Conservation (phyloP, 1,140 invertebrate species). For the Phenacoccus solenopsis region DNA sequence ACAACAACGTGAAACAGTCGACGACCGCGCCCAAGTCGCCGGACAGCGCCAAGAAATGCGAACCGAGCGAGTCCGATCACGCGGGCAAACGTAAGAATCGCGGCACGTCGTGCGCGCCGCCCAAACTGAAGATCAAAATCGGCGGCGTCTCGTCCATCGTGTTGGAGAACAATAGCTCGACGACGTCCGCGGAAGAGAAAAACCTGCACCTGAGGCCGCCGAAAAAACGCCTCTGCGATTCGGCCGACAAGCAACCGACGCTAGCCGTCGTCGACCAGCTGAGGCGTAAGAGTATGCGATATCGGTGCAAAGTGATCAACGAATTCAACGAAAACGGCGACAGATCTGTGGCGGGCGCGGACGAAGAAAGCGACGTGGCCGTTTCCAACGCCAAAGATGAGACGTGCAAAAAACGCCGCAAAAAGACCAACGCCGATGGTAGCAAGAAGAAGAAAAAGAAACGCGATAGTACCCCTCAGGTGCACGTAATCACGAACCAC, state of each 20-base stretch:
- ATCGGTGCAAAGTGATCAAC: constrained; percentile 50
- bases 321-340: constrained; percentile 33
- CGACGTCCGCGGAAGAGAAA: constrained; percentile 35
- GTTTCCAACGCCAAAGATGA: neutral
- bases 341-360: constrained; percentile 41
- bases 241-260: constrained; percentile 30
- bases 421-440: neutral
- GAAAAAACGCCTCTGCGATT: constrained; percentile 56
- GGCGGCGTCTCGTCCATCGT: constrained; percentile 33
- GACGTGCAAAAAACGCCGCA: neutral
- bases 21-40: neutral
- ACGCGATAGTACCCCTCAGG: constrained; percentile 24
- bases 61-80: constrained; percentile 26
- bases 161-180: constrained; percentile 43
- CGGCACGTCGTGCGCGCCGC: constrained; percentile 35
- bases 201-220: constrained; percentile 51
- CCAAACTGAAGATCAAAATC: constrained; percentile 74
- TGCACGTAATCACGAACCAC: constrained; percentile 35
- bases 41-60: too few relatives aligned
- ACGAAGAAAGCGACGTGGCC: constrained; percentile 10
- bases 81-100: constrained; percentile 1
- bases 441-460: neutral
- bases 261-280: constrained; percentile 60
- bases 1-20: neutral
- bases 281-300: constrained; percentile 74